Percentiles rank a stretch among this genome's conserved stretches.
phyloP scores from a whole-genome alignment of 2,888 invertebrate genomes.

The Agrochola lychnidis region DNA sequence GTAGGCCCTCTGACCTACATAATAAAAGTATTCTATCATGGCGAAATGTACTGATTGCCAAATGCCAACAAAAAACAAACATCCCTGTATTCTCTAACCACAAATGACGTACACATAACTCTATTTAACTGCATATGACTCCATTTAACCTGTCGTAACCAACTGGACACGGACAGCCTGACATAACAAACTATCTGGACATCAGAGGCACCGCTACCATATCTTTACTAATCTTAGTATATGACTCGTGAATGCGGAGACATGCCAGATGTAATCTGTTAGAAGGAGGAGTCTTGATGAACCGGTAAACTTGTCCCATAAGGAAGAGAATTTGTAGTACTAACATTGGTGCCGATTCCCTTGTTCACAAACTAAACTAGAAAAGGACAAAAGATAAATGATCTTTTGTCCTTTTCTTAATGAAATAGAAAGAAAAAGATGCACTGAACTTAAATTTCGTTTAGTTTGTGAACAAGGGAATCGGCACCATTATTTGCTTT shows the following conservation, averaged over 20 bases:
- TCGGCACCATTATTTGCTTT: too few species aligned
- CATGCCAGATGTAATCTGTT: conserved; percentile 33
- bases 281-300: conserved; percentile 28
- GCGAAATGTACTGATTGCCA: neutral
- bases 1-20: too few species aligned
- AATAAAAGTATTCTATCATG: neutral
- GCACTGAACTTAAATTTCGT: too few species aligned
- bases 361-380: too few species aligned
- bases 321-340: conserved; percentile 36
- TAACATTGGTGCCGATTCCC: too few species aligned
- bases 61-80: neutral
- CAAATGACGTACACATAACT: neutral
- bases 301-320: conserved; percentile 28
- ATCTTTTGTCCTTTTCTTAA: too few species aligned
- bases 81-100: neutral
- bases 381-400: too few species aligned
- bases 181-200: conserved; percentile 26
- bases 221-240: conserved; percentile 35
- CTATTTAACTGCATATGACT: conserved; percentile 13
- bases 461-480: too few species aligned
- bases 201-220: conserved; percentile 38
- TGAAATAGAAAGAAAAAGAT: too few species aligned
- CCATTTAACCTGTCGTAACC: neutral
- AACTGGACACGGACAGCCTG: conserved; percentile 1
- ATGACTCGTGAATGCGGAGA: conserved; percentile 15